A percentile compares a stretch with the other conserved stretches of the same genome.
These are phyloP conservation scores for Drosophila pseudotalamancana DNA, from an alignment of 2,888 invertebrate species.

Conservation along the genomic window DNA sequence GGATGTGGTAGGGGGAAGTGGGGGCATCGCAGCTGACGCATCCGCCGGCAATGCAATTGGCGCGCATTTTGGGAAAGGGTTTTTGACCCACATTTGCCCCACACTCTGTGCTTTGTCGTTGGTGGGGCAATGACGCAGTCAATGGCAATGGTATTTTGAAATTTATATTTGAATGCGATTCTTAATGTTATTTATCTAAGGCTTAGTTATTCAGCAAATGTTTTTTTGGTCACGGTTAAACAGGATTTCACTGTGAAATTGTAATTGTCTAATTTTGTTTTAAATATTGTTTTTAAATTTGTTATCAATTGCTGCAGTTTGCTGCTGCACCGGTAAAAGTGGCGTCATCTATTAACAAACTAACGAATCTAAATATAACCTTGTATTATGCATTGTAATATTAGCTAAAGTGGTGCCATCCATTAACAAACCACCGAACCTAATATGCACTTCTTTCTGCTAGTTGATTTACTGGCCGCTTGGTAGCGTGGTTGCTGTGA, in stretches of 20 bases:
- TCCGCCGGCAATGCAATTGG: constrained; percentile 35
- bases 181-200: not conserved
- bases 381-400: not conserved
- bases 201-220: too few species aligned
- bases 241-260: too few species aligned
- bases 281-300: not conserved
- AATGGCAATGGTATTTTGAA: constrained; percentile 15
- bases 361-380: not conserved
- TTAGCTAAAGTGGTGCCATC: not conserved
- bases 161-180: not conserved
- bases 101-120: not conserved
- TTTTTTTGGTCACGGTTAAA: too few species aligned
- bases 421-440: too few species aligned
- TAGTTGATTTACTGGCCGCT: not conserved
- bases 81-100: constrained; percentile 24
- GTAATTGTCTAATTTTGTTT: not conserved
- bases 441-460: too few species aligned
- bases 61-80: constrained; percentile 40
- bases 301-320: too few species aligned
- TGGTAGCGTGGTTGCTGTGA: too few species aligned
- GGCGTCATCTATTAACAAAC: not conserved
- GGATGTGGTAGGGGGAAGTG: not conserved
- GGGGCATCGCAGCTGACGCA: constrained; percentile 11
- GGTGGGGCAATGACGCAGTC: constrained; percentile 24
- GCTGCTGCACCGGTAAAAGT: not conserved